These are phyloP conservation scores for Neopelma chrysocephalum DNA, from an alignment of 2,797 vertebrate species.

Conservation along the genomic window DNA sequence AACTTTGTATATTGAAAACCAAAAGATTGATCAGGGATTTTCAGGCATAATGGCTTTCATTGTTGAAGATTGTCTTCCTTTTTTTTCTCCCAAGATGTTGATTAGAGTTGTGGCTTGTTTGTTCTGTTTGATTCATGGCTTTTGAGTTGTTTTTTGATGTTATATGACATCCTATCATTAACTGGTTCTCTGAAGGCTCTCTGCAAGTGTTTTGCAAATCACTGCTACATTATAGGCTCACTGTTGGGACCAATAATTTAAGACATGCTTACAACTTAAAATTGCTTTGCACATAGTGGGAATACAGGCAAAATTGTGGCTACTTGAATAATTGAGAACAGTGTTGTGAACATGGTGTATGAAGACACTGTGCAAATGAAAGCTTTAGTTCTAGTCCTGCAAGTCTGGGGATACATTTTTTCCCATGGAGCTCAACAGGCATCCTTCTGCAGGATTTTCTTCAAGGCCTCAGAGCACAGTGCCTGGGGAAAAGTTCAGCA, in stretches of 20 bases:
- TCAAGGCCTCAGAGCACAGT: neutral
- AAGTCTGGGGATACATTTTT: neutral
- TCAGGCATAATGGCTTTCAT: neutral
- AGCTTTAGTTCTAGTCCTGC: neutral
- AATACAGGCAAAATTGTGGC: neutral
- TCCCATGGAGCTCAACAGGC: neutral
- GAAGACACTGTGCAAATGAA: neutral
- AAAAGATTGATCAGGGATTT: neutral
- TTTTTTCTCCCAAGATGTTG: neutral
- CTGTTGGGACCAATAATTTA: neutral
- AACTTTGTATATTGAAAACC: neutral
- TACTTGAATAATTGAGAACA: neutral
- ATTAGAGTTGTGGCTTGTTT: neutral
- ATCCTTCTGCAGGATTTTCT: neutral
- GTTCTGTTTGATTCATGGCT: neutral
- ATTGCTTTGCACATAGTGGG: neutral
- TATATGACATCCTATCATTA: neutral
- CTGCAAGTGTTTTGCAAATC: neutral
- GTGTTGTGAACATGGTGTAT: accelerated
- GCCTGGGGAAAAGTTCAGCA: neutral
- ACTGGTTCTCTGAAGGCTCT: neutral
- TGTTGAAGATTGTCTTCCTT: neutral
- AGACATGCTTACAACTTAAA: neutral
- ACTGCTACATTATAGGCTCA: neutral
- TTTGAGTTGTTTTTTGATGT: neutral